Conservation (phyloP, 2,888 invertebrate species). For the Halictus ligatus region DNA sequence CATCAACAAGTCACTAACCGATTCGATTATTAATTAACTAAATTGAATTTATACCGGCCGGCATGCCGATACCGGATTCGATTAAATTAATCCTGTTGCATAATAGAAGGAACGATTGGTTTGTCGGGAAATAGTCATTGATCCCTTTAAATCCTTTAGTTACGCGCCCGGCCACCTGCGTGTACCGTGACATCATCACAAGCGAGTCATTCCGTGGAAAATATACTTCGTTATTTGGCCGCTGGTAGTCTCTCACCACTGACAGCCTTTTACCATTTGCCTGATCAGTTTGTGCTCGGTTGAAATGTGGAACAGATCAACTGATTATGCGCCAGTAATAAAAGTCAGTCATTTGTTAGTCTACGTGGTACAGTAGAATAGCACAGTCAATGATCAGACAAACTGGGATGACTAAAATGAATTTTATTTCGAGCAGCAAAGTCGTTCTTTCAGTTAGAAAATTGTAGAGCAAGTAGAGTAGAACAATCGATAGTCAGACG, state of each 20-base stretch:
- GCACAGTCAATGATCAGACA: too few species aligned
- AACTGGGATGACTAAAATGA: too few species aligned
- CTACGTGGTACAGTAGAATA: too few species aligned
- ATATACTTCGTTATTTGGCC: background rate
- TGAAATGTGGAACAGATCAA: too few species aligned
- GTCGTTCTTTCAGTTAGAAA: too few species aligned
- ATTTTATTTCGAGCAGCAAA: too few species aligned
- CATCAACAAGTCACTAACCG: constrained; percentile 65
- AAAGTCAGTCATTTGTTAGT: too few species aligned
- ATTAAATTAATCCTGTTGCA: constrained; percentile 61
- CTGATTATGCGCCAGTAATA: too few species aligned
- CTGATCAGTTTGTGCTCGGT: too few species aligned
- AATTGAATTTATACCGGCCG: constrained; percentile 59
- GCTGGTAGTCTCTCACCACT: background rate
- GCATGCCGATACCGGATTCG: constrained; percentile 40
- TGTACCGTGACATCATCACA: background rate
- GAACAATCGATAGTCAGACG: background rate
- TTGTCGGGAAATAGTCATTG: constrained; percentile 19
- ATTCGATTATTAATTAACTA: constrained; percentile 64
- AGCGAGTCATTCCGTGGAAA: background rate
- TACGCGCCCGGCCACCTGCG: background rate
- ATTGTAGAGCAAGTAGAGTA: background rate
- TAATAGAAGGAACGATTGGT: constrained; percentile 25
- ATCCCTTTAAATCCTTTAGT: constrained; percentile 2
- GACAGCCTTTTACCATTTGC: background rate